Base-by-base conservation (phyloP, 2,888 invertebrate species). In the Pycnomerus fuliginosus region DNA sequence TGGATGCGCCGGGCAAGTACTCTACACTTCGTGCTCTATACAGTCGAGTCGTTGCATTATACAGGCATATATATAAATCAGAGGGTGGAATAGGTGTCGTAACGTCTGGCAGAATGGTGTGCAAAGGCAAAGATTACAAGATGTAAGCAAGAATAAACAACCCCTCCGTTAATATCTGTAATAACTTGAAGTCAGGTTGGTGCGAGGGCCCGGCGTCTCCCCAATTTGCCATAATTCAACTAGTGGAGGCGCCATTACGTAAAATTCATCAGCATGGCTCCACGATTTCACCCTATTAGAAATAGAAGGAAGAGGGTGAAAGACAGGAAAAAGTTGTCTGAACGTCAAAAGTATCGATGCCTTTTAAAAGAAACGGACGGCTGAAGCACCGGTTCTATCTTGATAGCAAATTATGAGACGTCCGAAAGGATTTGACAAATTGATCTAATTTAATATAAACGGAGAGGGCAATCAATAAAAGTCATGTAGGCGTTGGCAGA, bases 21-120 rank as follows among this genome's bases (percentile, higher is more conserved):
- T n/a, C n/a, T n/a, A n/a, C n/a, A n/a, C n/a, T n/a, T n/a, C n/a
- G n/a, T n/a, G n/a, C n/a, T n/a, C n/a, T n/a, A n/a, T n/a, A n/a
- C n/a, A n/a, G n/a, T n/a, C n/a, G n/a, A n/a, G n/a, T n/a, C n/a
- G n/a, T n/a, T n/a, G n/a, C n/a, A n/a, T n/a, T n/a, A n/a, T n/a
- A n/a, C n/a, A n/a, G n/a, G n/a, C n/a, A 64, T 59, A 59, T 57
- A 55, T 52, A 61, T 62, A 65, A 64, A 65, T 65, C 65, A 61
- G 59, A 50, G 56, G 60, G 60, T 65, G 60, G 63, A 62, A 64
- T 61, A 60, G 61, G 52, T 55, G 52, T 51, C 50, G 58, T 55
- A 52, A 58, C 56, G n/a, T n/a, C n/a, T n/a, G 57, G 57, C 50
- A 48, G 48, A 42, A 57, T 58, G 55, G 52, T 44, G 32, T 40